Evolutionary conservation across 2,797 vertebrate genomes (phyloP).

Genomic region (Rhadinocentrus ornatus): DNA sequence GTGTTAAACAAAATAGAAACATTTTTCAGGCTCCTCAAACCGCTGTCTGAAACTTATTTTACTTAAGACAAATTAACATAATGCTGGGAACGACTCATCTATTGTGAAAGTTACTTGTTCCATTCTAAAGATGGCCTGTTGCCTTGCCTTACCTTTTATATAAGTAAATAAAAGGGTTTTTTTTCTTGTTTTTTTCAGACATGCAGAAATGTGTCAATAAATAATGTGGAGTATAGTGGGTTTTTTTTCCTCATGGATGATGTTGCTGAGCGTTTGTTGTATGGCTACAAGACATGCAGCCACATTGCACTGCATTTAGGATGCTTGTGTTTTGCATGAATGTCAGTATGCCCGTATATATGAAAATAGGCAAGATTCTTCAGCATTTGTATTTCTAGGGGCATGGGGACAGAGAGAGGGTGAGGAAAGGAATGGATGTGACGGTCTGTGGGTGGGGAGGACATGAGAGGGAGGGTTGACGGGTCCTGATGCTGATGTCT

Average conservation of each 20-base stretch:
- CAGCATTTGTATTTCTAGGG: slow-evolving; percentile 52
- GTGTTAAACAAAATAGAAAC: background rate
- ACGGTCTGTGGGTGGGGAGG: slow-evolving; percentile 62
- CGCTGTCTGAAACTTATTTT: background rate
- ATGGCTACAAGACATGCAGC: background rate
- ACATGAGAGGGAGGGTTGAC: slow-evolving; percentile 51
- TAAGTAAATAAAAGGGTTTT: background rate
- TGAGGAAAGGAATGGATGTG: slow-evolving; percentile 29
- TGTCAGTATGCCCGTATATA: background rate
- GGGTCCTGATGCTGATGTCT: slow-evolving; percentile 84
- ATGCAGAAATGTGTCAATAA: slow-evolving; percentile 1
- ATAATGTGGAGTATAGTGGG: background rate
- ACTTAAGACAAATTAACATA: background rate
- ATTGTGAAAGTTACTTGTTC: background rate
- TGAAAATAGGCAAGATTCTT: slow-evolving; percentile 32
- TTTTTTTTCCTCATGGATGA: slow-evolving; percentile 5
- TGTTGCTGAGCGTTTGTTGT: background rate
- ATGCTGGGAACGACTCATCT: background rate
- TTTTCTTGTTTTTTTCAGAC: slow-evolving; percentile 31
- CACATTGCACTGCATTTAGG: background rate
- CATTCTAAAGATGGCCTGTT: background rate
- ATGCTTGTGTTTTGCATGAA: slow-evolving; percentile 6
- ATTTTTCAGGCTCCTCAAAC: background rate
- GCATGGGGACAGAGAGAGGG: slow-evolving; percentile 31
- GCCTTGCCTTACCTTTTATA: too few species aligned